Percentiles rank a stretch among this genome's conserved stretches.
Conservation (phyloP, 2,888 invertebrate genomes). For the Tetragnatha montana region DNA sequence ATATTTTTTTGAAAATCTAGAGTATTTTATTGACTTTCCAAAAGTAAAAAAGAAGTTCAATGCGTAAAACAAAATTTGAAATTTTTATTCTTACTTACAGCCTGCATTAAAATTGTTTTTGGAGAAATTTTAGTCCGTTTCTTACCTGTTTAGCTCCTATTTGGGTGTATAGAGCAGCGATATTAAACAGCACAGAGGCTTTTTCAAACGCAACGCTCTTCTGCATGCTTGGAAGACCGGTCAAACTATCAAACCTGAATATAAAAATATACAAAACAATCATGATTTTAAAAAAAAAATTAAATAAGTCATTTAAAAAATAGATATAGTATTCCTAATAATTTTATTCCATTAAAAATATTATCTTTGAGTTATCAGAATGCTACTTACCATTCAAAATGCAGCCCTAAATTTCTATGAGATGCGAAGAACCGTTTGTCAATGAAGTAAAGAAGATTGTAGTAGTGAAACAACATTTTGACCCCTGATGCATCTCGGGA, state of each 20-base stretch:
- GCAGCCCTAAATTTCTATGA: slow-evolving; percentile 90
- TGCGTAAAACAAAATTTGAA: too few relatives aligned
- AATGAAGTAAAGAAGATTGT: slow-evolving; percentile 95
- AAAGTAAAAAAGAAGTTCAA: too few relatives aligned
- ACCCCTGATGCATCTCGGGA: slow-evolving; percentile 90
- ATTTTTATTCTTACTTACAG: too few relatives aligned
- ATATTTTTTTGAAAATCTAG: too few relatives aligned
- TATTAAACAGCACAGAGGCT: slow-evolving; percentile 95
- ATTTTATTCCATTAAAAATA: neutral
- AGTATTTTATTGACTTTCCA: too few relatives aligned
- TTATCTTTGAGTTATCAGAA: neutral
- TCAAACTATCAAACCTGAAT: slow-evolving; percentile 88
- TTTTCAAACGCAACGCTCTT: slow-evolving; percentile 95
- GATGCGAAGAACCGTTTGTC: slow-evolving; percentile 96
- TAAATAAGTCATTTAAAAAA: neutral
- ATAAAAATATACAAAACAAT: neutral
- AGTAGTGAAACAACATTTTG: slow-evolving; percentile 92
- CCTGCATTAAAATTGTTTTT: neutral
- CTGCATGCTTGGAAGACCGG: slow-evolving; percentile 93
- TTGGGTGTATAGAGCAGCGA: slow-evolving; percentile 93
- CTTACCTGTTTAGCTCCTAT: slow-evolving; percentile 89
- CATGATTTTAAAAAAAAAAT: neutral
- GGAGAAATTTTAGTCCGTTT: neutral
- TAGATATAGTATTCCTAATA: neutral
- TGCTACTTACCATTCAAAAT: slow-evolving; percentile 89